phyloP scores from a whole-genome alignment of 1,140 invertebrate genomes.

The Lepidurus couesii region DNA sequence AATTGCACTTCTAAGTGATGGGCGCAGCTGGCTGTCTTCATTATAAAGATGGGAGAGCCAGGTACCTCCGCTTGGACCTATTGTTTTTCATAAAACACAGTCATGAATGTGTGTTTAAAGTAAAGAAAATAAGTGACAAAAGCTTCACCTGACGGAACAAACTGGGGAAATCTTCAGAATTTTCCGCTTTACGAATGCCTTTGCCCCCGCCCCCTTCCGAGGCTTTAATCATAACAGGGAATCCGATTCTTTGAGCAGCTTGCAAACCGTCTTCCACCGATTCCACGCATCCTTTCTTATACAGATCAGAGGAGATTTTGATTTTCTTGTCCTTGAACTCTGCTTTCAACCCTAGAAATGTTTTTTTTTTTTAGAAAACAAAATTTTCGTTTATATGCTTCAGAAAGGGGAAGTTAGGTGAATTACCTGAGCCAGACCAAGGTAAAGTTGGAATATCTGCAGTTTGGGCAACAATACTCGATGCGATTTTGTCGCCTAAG shows the following conservation, averaged over 20 bases:
- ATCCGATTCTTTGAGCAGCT: slow-evolving; percentile 88
- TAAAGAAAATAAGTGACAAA: slow-evolving; percentile 25
- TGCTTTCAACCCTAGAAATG: slow-evolving; percentile 63
- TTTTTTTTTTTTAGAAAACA: slow-evolving; percentile 24
- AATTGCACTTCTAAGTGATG: slow-evolving; percentile 97
- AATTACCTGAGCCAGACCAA: slow-evolving; percentile 84
- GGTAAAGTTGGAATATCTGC: slow-evolving; percentile 95
- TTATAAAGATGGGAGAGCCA: slow-evolving; percentile 95
- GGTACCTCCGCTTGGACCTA: slow-evolving; percentile 95
- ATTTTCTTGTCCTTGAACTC: slow-evolving; percentile 81
- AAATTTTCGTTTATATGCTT: neutral
- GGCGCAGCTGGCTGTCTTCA: slow-evolving; percentile 95
- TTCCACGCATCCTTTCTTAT: slow-evolving; percentile 83
- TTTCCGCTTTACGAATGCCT: slow-evolving; percentile 93
- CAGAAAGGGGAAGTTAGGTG: slow-evolving; percentile 8
- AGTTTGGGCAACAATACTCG: slow-evolving; percentile 98
- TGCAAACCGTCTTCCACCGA: slow-evolving; percentile 80
- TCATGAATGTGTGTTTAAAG: neutral
- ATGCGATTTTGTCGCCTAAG: slow-evolving; percentile 98
- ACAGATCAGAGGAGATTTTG: slow-evolving; percentile 87
- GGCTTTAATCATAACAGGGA: slow-evolving; percentile 99
- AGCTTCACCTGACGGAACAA: slow-evolving; percentile 76
- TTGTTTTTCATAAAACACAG: slow-evolving; percentile 31
- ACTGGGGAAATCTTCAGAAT: slow-evolving; percentile 80
- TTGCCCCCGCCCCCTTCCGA: slow-evolving; percentile 99